phyloP scores from a whole-genome alignment of 2,797 vertebrate genomes.

The Mus minutoides region DNA sequence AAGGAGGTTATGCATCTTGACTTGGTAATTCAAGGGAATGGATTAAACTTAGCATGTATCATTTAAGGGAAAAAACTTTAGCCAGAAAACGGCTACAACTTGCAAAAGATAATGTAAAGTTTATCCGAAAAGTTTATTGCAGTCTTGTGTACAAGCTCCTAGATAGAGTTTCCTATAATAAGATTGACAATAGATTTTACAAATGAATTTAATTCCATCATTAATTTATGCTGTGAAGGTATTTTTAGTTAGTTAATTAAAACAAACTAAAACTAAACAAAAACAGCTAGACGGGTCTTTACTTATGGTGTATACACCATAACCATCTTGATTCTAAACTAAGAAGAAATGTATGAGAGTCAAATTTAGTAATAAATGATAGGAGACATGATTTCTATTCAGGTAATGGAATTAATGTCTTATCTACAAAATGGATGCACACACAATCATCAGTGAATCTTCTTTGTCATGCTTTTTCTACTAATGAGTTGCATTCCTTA shows the following conservation, averaged over 20 bases:
- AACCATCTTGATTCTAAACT: neutral
- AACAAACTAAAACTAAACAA: slow-evolving; percentile 1
- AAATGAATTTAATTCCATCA: neutral
- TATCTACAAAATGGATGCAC: neutral
- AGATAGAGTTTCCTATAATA: neutral
- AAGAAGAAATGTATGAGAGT: neutral
- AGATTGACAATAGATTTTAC: neutral
- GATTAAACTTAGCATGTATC: neutral
- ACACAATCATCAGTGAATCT: neutral
- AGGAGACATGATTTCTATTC: neutral
- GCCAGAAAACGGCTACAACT: neutral
- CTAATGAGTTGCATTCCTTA: neutral
- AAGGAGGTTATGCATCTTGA: neutral
- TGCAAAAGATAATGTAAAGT: neutral
- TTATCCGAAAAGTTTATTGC: slow-evolving; percentile 3
- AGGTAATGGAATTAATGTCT: neutral
- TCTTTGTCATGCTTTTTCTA: neutral
- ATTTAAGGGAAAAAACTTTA: neutral
- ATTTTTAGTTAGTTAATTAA: slow-evolving; percentile 4
- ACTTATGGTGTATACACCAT: neutral
- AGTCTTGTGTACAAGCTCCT: neutral
- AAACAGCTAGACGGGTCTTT: neutral
- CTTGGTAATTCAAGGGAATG: neutral
- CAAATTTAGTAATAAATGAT: neutral
- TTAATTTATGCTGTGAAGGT: slow-evolving; percentile 15